Conservation (phyloP, 2,797 vertebrate species). For the Falco rusticolus region DNA sequence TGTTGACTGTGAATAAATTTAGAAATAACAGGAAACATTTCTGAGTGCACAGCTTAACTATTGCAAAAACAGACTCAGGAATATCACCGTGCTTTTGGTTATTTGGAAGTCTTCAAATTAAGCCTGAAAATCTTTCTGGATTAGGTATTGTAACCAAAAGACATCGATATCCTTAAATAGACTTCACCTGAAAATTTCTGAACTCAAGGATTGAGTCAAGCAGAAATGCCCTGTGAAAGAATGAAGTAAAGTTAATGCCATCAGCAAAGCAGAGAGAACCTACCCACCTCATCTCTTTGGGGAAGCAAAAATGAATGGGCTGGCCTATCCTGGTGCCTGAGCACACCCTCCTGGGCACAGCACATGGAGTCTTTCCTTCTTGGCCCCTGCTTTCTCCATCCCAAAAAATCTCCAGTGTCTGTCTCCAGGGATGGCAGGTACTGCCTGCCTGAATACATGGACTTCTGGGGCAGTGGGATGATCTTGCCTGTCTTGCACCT, state of each 20-base stretch:
- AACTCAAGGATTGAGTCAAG: background rate
- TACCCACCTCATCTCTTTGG: background rate
- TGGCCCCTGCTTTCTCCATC: background rate
- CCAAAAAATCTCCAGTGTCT: background rate
- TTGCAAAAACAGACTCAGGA: background rate
- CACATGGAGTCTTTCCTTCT: background rate
- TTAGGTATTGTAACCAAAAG: background rate
- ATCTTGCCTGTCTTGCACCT: background rate
- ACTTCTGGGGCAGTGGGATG: background rate
- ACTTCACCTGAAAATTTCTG: background rate
- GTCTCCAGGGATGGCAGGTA: background rate
- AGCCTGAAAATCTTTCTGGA: background rate
- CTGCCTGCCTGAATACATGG: background rate
- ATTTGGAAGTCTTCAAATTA: background rate
- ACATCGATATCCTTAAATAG: background rate
- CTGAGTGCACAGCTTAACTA: background rate
- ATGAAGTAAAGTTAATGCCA: fast-evolving
- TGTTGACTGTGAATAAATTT: background rate
- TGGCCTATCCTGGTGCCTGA: background rate
- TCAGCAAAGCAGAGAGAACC: background rate
- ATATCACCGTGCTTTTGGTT: background rate
- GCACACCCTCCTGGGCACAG: background rate
- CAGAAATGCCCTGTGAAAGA: background rate
- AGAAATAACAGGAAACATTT: background rate
- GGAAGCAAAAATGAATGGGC: background rate